A percentile compares a stretch with the other conserved stretches of the same genome.
These are phyloP conservation scores for Callospermophilus lateralis DNA, from an alignment of 2,113 vertebrate species.

Conservation along the genomic window DNA sequence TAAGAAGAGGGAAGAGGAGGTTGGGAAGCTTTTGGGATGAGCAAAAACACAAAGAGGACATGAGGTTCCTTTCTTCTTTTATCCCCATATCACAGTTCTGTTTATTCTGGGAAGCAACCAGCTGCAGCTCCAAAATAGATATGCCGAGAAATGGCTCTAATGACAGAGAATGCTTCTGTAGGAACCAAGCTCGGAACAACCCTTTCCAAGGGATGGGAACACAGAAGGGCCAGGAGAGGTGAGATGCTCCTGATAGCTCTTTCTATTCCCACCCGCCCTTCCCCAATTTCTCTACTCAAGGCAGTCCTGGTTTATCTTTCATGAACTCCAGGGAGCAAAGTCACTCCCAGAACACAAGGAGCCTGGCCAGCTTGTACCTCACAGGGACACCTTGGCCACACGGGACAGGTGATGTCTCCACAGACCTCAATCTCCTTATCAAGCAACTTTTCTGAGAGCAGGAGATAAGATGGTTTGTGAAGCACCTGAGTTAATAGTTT, in stretches of 20 bases:
- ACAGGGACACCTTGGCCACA: neutral
- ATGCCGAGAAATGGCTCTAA: slow-evolving; percentile 74
- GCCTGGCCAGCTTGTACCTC: neutral
- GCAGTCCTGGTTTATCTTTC: neutral
- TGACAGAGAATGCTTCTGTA: slow-evolving; percentile 67
- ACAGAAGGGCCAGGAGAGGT: neutral
- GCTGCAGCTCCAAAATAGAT: slow-evolving; percentile 84
- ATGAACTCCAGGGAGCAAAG: neutral
- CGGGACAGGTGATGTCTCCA: neutral
- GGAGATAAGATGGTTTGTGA: neutral
- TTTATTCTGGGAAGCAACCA: slow-evolving; percentile 84
- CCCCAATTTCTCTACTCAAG: fast-evolving
- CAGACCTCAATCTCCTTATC: neutral
- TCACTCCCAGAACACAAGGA: neutral
- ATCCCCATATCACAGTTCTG: slow-evolving; percentile 77
- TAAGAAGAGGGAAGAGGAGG: neutral
- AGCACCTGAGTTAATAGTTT: neutral
- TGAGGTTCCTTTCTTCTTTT: slow-evolving; percentile 63
- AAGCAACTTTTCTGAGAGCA: neutral
- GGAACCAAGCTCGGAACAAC: slow-evolving; percentile 53
- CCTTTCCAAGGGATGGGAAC: neutral
- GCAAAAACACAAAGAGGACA: neutral
- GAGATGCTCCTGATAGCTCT: neutral
- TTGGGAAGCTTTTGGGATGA: neutral
- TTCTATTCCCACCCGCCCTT: fast-evolving